Conservation (phyloP, 2,888 invertebrate species). For the Tachina lurida region DNA sequence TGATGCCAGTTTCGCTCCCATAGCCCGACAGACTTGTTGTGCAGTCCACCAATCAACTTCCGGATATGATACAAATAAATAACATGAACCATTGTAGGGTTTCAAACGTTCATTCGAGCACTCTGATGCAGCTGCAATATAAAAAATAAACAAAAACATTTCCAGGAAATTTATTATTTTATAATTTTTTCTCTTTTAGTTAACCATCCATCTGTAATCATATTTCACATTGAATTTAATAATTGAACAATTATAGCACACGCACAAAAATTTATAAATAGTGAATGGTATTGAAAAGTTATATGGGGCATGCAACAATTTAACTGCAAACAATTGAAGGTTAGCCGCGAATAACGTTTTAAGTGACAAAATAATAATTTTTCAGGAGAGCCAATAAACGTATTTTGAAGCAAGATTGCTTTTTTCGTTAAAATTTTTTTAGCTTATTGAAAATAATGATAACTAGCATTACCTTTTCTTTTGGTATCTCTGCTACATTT, state of each 20-base stretch:
- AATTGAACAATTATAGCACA: conserved; percentile 38
- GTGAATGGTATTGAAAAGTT: not conserved
- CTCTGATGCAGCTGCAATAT: conserved; percentile 85
- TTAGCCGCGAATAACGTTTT: no score
- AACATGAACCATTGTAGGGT: conserved; percentile 88
- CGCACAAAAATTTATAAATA: conserved; percentile 4
- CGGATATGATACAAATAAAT: conserved; percentile 90
- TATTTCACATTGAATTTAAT: conserved; percentile 39
- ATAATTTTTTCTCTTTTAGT: conserved; percentile 10
- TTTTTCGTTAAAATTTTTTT: no score
- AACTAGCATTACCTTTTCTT: no score
- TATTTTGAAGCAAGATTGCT: no score
- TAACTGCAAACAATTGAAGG: conserved; percentile 13
- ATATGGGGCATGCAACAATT: conserved; percentile 36
- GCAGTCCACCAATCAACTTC: conserved; percentile 89
- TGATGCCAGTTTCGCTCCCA: conserved; percentile 88
- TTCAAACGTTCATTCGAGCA: conserved; percentile 89
- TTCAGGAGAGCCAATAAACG: no score
- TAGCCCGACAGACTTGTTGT: conserved; percentile 88
- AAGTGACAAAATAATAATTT: no score
- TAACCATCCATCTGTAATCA: conserved; percentile 17
- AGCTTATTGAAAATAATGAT: no score
- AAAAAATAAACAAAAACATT: conserved; percentile 14
- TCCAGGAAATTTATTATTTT: conserved; percentile 32
- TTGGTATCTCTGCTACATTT: no score